Base-by-base conservation (phyloP, 2,113 vertebrate species). In the Sinocyclocheilus maitianheensis region DNA sequence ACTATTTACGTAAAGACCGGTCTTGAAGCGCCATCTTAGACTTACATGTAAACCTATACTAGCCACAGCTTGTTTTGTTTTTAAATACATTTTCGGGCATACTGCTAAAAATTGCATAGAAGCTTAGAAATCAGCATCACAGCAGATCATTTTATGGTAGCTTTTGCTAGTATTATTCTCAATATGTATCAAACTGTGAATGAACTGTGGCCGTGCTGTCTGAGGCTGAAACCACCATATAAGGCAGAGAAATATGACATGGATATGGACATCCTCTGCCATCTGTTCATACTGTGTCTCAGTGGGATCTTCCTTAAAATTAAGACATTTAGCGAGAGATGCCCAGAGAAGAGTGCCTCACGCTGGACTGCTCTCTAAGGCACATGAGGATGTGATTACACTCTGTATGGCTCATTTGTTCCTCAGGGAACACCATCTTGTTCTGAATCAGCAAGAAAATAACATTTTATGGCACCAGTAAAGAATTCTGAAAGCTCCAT, bases 331-430 rank as follows among this genome's bases (percentile, higher is more conserved):
- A 74, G 34, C 7, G 7, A 83, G 81, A 83, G 12, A 55, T 58
- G 67, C 7, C 26, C 51, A 40, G 51, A 58, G 51, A 72, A 74
- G 26, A 58, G 67, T 20, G 3, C 81, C 51, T 37, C 67, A 74
- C 14, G 20, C 81, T 83, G 81, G 81, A 83, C 81, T 74, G 67
- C 20, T 83, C 81, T 83, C 30, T 43, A 72, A 83, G 81, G 81
- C 81, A 83, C 34, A 12, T 0, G 51, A 83, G 20, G 67, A 30
- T 58, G 81, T 37, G 67, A 74, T 83, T 74, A 74, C 30, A 43
- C 30, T 74, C 67, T 48, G 24, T 37, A 71, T 53, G 80, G 20
- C 63, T 60, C 34, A 83, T 74, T 24, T 83, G 3, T 53, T 58
- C 34, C 67, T 58, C 22, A 40, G 48, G 51, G 81, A 71, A 58